phyloP scores from a whole-genome alignment of 2,113 vertebrate genomes.

The human (Homo sapiens) region DNA sequence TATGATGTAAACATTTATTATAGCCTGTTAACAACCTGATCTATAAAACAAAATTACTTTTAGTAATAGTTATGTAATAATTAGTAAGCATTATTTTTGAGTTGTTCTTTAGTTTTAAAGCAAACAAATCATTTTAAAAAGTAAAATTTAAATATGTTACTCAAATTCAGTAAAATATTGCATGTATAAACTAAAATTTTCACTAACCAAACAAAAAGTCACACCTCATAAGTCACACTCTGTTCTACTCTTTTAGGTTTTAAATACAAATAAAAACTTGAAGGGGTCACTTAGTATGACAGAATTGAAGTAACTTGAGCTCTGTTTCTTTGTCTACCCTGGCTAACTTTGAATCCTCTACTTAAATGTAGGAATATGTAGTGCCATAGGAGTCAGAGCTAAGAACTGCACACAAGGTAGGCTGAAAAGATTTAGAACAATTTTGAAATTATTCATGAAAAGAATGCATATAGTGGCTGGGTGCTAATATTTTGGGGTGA shows the following conservation, averaged over 20 bases:
- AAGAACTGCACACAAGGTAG: not conserved
- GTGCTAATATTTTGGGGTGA: not conserved
- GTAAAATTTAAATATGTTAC: not conserved
- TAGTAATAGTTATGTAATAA: not conserved
- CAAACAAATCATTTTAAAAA: not conserved
- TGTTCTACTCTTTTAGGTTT: not conserved
- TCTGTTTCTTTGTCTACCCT: not conserved
- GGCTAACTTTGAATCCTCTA: not conserved
- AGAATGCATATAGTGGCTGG: not conserved
- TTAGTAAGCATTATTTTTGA: not conserved
- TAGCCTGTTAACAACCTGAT: not conserved
- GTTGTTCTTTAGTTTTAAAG: not conserved
- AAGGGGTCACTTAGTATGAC: not conserved
- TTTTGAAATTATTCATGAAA: conserved; percentile 5
- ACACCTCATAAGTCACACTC: not conserved
- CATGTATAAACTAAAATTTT: not conserved
- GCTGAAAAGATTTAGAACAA: not conserved
- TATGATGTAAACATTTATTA: not conserved
- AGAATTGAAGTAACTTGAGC: not conserved
- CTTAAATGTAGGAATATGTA: not conserved
- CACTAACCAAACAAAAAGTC: not conserved
- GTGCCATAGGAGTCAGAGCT: not conserved
- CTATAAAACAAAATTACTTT: not conserved
- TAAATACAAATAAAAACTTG: not conserved
- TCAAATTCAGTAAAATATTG: not conserved